phyloP scores from a whole-genome alignment of 2,888 invertebrate species.

The Maniola hyperantus region DNA sequence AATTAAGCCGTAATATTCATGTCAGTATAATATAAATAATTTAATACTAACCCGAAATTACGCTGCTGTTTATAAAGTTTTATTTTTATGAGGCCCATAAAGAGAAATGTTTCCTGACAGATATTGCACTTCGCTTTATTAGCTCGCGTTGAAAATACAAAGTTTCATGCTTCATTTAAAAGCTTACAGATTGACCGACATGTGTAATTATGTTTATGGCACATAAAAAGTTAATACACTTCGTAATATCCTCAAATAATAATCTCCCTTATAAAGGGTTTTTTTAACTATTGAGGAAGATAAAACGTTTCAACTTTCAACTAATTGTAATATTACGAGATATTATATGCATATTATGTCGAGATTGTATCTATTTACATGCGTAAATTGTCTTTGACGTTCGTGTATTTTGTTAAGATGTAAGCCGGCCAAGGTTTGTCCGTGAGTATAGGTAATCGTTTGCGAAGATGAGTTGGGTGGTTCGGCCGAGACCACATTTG shows the following conservation, averaged over 20 bases:
- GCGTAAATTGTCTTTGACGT: constrained; percentile 4
- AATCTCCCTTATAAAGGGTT: neutral
- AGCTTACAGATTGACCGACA: constrained; percentile 36
- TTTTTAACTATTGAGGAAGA: neutral
- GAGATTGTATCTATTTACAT: constrained; percentile 22
- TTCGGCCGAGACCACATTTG: constrained; percentile 37
- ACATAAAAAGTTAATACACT: constrained; percentile 24
- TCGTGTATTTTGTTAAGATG: constrained; percentile 37
- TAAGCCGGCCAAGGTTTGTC: constrained; percentile 53
- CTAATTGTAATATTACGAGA: neutral
- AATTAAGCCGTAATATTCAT: neutral
- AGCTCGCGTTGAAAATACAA: constrained; percentile 51
- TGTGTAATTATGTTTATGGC: constrained; percentile 35
- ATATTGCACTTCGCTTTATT: constrained; percentile 60
- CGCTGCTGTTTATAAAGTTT: constrained; percentile 4
- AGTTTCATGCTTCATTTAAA: constrained; percentile 46
- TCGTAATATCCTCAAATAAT: constrained; percentile 7
- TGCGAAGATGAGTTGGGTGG: constrained; percentile 32
- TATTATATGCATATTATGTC: neutral
- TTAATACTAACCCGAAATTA: constrained; percentile 12
- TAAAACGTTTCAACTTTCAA: neutral
- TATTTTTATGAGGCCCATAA: constrained; percentile 58
- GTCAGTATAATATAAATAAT: constrained; percentile 7
- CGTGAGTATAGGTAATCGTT: constrained; percentile 42
- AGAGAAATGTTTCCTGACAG: constrained; percentile 62